These are phyloP conservation scores for Caenorhabditis inopinata DNA, from an alignment of 1,140 invertebrate species.

Conservation along the genomic window DNA sequence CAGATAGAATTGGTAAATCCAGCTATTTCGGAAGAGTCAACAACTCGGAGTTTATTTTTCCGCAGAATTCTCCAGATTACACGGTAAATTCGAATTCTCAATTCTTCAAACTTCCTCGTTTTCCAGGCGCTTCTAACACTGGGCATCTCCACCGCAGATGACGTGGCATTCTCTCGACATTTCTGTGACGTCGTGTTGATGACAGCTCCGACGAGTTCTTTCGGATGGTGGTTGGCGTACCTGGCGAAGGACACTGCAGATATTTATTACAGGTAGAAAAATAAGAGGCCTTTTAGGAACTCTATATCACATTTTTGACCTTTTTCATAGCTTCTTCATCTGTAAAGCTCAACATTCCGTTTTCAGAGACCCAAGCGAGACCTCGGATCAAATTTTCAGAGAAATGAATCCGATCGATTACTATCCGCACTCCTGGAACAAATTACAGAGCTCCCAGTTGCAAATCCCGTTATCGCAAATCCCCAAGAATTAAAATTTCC, in stretches of 20 bases:
- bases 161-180: neutral
- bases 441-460: neutral
- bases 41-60: neutral
- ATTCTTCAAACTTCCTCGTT: neutral
- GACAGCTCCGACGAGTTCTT: neutral
- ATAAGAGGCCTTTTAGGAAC: neutral
- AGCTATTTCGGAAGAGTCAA: neutral
- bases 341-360: no score
- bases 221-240: neutral
- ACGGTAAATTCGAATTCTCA: neutral
- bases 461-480: no score
- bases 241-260: neutral
- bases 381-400: neutral
- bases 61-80: neutral
- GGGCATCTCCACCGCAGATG: neutral
- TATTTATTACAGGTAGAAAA: neutral
- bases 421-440: neutral
- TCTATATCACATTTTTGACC: neutral
- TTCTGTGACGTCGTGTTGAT: neutral
- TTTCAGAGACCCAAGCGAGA: conserved; percentile 5
- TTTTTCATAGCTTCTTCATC: neutral
- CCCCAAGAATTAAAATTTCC: no score
- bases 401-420: neutral
- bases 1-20: conserved; percentile 8
- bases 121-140: neutral